phyloP scores from a whole-genome alignment of 2,888 invertebrate genomes.

The Phyto melanocephala region DNA sequence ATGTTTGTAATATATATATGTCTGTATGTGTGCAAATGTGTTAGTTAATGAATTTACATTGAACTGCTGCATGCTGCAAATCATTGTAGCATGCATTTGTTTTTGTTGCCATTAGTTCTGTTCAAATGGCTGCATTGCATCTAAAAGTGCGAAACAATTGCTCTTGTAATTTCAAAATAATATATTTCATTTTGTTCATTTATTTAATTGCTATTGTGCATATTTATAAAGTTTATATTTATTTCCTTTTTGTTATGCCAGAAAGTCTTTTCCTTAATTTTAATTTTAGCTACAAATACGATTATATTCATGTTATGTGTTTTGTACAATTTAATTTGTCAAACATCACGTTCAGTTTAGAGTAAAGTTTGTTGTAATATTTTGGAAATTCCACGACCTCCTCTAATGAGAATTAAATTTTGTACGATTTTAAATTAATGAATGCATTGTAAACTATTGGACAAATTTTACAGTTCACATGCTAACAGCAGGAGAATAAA shows the following conservation, averaged over 20 bases:
- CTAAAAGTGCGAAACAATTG: slow-evolving; percentile 32
- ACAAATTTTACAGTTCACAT: not conserved
- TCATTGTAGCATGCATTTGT: not conserved
- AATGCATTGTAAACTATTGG: not conserved
- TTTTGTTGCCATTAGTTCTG: no score
- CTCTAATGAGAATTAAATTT: slow-evolving; percentile 26
- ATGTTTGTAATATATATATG: not conserved
- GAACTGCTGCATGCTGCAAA: slow-evolving; percentile 43
- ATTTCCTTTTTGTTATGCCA: not conserved
- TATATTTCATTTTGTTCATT: slow-evolving; percentile 46
- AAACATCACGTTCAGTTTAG: slow-evolving; percentile 42
- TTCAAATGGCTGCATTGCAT: slow-evolving; percentile 5
- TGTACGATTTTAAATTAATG: not conserved
- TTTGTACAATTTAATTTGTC: not conserved
- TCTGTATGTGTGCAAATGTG: not conserved
- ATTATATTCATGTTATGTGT: not conserved
- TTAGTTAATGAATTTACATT: slow-evolving; percentile 41
- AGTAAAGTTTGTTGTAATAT: not conserved
- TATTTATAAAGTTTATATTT: slow-evolving; percentile 21
- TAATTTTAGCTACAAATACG: not conserved
- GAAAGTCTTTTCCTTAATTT: not conserved
- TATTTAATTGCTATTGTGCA: slow-evolving; percentile 48
- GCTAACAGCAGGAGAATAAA: not conserved
- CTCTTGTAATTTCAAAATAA: slow-evolving; percentile 20
- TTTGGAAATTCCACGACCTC: slow-evolving; percentile 18